phyloP scores from a whole-genome alignment of 2,888 invertebrate genomes.

The Mythimna pallens region DNA sequence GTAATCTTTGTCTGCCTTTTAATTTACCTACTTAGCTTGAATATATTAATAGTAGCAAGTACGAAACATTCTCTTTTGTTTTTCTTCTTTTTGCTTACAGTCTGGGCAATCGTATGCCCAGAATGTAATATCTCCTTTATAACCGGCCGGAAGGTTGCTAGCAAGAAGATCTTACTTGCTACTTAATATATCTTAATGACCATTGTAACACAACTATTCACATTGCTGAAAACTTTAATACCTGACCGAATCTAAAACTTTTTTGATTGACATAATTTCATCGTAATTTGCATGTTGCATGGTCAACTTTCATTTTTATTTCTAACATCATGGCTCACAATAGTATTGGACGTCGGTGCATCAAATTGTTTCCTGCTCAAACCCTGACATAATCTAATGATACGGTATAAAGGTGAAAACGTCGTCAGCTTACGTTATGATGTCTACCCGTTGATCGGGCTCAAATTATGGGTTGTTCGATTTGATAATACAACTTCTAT shows the following conservation, averaged over 20 bases:
- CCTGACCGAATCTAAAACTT: constrained; percentile 4
- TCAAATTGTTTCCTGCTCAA: constrained; percentile 57
- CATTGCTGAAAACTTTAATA: neutral
- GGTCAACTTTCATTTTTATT: constrained; percentile 55
- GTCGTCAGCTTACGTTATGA: constrained; percentile 39
- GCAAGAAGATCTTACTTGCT: too few species aligned
- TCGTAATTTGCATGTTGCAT: constrained; percentile 46
- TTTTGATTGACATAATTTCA: constrained; percentile 40
- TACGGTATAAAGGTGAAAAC: constrained; percentile 53
- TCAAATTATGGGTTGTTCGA: constrained; percentile 50
- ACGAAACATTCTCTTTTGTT: too few species aligned
- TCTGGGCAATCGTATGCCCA: too few species aligned
- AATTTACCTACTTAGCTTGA: neutral
- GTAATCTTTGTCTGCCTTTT: neutral
- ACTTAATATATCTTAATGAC: neutral
- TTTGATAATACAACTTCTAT: constrained; percentile 20
- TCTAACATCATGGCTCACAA: constrained; percentile 36
- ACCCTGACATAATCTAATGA: constrained; percentile 60
- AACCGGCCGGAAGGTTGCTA: too few species aligned
- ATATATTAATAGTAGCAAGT: neutral
- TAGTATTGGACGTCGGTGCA: constrained; percentile 34
- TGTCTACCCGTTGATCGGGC: constrained; percentile 17
- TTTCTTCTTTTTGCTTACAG: too few species aligned
- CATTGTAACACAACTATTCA: neutral
- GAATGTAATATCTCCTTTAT: too few species aligned